Base-by-base conservation (phyloP, 2,888 invertebrate species). In the Bugula neritina region DNA sequence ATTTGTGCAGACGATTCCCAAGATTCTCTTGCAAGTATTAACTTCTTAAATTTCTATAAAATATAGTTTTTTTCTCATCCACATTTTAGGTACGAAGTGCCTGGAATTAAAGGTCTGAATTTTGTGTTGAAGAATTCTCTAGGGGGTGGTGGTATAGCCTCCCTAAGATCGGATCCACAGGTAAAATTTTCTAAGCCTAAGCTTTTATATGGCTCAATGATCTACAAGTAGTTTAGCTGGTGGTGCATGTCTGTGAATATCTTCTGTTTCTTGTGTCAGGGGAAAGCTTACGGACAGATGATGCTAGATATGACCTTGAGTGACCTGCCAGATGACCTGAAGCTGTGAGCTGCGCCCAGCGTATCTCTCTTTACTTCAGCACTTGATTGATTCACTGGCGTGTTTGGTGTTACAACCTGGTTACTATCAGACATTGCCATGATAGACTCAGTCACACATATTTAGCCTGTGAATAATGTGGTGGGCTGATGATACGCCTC, bases 91-190 rank as follows among this genome's bases (percentile, higher is more conserved):
- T 87, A 82, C 80, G 83, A 84, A 73, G 77, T 86, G 17, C 85
- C 85, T 63, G 86, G 86, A 10, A 80, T 86, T 10, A 72, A 82
- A 75, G 86, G 80, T 1, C 77, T 87, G 35, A 87, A 87, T 77
- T 87, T 86, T 78, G 78, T 87, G 1, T 77, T 87, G 69, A 79
- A 81, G 69, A 78, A 85, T 72, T 80, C 83, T 1, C 78, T 87
- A 0, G 87, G 86, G 25, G 86, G 86, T 1, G 87, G 87, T 23
- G 87, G 87, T 1, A 84, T 86, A 69, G 85, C 86, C 1, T 86
- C 86, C 0, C 78, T 87, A 3, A 77, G 86, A 35, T 82, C 82
- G 75, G 86, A 87, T 77, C 86, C 86, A 58, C 85, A 84, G 80
- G 84, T 83, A 75, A 72, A 55, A 1, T 58, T 5, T 5, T 63